Conservation (phyloP, 2,113 vertebrate species). For the Triplophysa dalaica region DNA sequence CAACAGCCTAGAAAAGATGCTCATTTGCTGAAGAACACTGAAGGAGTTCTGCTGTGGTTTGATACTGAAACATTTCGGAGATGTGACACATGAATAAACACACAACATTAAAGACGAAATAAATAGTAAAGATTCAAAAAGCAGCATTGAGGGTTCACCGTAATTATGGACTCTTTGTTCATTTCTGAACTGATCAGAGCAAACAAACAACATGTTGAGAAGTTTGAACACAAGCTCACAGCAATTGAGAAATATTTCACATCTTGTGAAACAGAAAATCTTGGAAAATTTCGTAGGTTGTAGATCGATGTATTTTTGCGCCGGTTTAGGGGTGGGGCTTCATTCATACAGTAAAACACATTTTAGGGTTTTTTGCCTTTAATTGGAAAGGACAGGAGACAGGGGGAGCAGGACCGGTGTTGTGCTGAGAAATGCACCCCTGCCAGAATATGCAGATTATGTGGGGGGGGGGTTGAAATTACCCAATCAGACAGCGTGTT, state of each 20-base stretch:
- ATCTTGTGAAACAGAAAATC: slow-evolving; percentile 57
- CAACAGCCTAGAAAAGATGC: background rate
- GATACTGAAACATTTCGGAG: too few species aligned
- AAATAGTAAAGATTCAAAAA: too few species aligned
- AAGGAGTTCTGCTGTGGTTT: background rate
- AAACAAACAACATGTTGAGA: slow-evolving; percentile 60
- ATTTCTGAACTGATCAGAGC: background rate
- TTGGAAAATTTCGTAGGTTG: background rate
- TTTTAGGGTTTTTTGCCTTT: too few species aligned
- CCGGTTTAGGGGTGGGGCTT: slow-evolving; percentile 26
- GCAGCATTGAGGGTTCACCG: background rate
- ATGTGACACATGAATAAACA: too few species aligned
- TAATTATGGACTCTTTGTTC: background rate
- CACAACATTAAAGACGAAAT: too few species aligned
- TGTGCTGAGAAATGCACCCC: too few species aligned
- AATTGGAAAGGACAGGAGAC: too few species aligned
- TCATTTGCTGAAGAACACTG: background rate
- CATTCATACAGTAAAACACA: too few species aligned
- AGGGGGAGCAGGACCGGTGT: too few species aligned
- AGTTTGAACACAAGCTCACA: slow-evolving; percentile 36
- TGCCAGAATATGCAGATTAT: too few species aligned
- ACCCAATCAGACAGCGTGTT: too few species aligned
- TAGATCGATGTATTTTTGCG: background rate
- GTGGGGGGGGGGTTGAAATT: too few species aligned
- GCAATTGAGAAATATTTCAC: background rate